These are phyloP conservation scores for Setipinna tenuifilis DNA, from an alignment of 2,797 vertebrate species.

Conservation along the genomic window DNA sequence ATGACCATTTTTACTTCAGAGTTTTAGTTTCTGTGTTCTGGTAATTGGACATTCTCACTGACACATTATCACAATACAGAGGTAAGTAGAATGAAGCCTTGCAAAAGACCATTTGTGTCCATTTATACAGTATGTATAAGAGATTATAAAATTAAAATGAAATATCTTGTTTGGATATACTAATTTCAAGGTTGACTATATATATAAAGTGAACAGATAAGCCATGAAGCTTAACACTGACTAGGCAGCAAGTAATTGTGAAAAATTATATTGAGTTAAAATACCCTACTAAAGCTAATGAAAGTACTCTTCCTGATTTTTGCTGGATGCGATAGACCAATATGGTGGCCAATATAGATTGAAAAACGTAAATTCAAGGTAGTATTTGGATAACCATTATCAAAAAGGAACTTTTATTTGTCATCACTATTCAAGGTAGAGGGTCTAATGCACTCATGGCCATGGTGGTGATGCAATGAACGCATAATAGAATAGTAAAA, in stretches of 20 bases:
- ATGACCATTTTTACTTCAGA: background rate
- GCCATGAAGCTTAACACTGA: background rate
- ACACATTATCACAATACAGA: background rate
- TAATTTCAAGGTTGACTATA: background rate
- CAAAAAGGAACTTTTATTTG: background rate
- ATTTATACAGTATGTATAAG: background rate
- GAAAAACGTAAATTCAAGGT: background rate
- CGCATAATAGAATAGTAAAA: background rate
- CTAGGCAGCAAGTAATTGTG: no score
- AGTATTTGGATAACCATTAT: background rate
- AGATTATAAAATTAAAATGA: background rate
- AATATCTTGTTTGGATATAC: background rate
- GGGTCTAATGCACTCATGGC: background rate
- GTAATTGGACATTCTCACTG: background rate
- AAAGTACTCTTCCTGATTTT: background rate
- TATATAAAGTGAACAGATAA: background rate
- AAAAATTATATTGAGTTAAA: background rate
- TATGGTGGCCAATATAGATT: background rate
- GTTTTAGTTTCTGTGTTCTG: background rate
- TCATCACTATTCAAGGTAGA: background rate
- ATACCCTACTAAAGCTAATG: background rate
- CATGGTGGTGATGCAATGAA: background rate
- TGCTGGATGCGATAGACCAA: background rate
- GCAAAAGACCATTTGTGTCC: slow-evolving; percentile 11
- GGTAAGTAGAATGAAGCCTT: background rate